Base-by-base conservation (phyloP, 2,888 invertebrate species). In the Mythimna albipuncta region DNA sequence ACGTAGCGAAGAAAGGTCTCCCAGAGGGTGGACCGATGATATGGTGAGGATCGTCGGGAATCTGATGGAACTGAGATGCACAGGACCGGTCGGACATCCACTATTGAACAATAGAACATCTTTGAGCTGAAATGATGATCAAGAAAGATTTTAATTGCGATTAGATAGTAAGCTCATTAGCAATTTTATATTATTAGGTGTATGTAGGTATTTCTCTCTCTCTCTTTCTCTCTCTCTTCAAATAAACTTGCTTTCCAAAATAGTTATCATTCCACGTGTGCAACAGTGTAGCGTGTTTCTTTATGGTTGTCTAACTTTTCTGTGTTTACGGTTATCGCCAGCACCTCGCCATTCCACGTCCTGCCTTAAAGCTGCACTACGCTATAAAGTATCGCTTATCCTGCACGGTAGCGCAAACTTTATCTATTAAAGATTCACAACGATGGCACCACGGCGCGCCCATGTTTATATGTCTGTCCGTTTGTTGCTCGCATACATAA, bases 401-500 rank as follows among this genome's bases (percentile, higher is more conserved):
- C 26, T 1, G 16, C 41, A n/a, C 19, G 0, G 47, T 54, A 41
- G 6, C 32, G 9, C 58, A 61, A 59, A 76, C 68, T 75, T 72
- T 57, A 76, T 3, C 6, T 71, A 79, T 83, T 80, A 81, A 81
- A 81, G 64, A 87, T 87, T 83, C 80, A 83, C 26, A 21, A 47
- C 57, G 32, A 47, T 74, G 65, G 65, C 32, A 32, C 68, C 58
- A 47, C 58, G 69, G 72, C 72, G 74, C 69, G 41, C 66, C 70
- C 63, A 73, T 79, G 78, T 83, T 79, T 82, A 73, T 79, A 63
- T 70, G 72, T 75, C 67, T 75, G 77, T 65, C 38, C 75, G 72
- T 75, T 41, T 69, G 79, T 84, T 44, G 54, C 52, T 47, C 62
- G 71, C 75, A 82, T 76, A 74, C 63, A 61, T 70, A 79, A 82